Percentiles rank a stretch among this genome's conserved stretches.
These are phyloP conservation scores for Chromis chromis DNA, from an alignment of 2,797 vertebrate species.

Conservation along the genomic window DNA sequence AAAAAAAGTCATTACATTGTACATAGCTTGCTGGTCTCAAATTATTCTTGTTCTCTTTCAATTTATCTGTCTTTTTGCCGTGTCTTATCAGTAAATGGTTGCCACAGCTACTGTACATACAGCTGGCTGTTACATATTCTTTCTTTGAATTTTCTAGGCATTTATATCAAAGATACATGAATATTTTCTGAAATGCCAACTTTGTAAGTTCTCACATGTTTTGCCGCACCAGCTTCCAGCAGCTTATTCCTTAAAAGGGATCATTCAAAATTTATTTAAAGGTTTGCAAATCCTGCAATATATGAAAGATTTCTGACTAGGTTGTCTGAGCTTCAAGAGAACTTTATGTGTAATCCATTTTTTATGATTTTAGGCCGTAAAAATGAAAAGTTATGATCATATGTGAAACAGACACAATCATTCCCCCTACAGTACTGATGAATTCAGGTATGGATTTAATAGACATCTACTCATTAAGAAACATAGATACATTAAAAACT, in stretches of 20 bases:
- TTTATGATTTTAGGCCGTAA: conserved; percentile 17
- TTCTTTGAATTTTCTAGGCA: not conserved
- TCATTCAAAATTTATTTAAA: conserved; percentile 16
- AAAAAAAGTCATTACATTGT: not conserved
- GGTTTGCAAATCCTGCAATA: conserved; percentile 15
- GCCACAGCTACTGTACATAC: not conserved
- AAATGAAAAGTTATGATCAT: conserved; percentile 29
- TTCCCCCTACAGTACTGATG: conserved; percentile 16
- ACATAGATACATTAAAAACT: too few species aligned
- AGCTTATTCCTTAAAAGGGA: not conserved
- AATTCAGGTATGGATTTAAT: conserved; percentile 19
- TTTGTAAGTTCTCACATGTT: conserved; percentile 9
- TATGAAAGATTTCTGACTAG: too few species aligned
- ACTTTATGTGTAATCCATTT: conserved; percentile 26
- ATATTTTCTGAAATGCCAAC: too few species aligned
- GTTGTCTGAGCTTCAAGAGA: conserved; percentile 28
- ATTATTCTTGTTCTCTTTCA: not conserved
- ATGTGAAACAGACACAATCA: conserved; percentile 29
- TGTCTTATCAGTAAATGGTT: too few species aligned
- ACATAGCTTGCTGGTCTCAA: not conserved
- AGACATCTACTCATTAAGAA: conserved; percentile 6
- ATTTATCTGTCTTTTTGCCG: too few species aligned
- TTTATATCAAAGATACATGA: not conserved
- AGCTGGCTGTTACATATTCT: not conserved
- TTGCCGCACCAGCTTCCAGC: conserved; percentile 7